phyloP scores from a whole-genome alignment of 2,888 invertebrate species.

The Melanargia galathea region DNA sequence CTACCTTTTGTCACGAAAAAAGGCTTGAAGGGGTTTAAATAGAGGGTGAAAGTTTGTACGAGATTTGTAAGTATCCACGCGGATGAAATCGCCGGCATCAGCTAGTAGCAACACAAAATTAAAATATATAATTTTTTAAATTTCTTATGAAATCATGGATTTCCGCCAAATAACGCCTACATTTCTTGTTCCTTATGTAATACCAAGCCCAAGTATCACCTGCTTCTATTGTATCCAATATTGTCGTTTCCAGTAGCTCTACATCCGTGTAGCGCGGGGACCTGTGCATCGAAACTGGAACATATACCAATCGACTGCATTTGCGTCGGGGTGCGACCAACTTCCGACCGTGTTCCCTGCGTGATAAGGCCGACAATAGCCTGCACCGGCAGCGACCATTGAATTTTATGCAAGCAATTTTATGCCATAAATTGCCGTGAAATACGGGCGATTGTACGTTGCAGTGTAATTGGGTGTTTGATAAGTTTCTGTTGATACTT shows the following conservation, averaged over 20 bases:
- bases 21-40: too few relatives aligned
- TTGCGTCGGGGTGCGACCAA: conserved; percentile 1
- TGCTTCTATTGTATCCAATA: neutral
- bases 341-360: conserved; percentile 33
- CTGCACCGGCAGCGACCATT: conserved; percentile 27
- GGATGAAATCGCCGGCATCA: too few relatives aligned
- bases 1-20: too few relatives aligned
- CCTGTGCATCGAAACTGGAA: conserved; percentile 37
- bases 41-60: too few relatives aligned
- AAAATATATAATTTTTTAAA: too few relatives aligned
- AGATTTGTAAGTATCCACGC: too few relatives aligned
- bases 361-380: conserved; percentile 33
- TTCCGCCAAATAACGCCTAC: too few relatives aligned
- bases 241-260: conserved; percentile 12
- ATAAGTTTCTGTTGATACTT: conserved; percentile 17
- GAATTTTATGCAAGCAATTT: conserved; percentile 31
- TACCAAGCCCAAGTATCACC: too few relatives aligned
- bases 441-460: conserved; percentile 30
- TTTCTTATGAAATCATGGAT: too few relatives aligned
- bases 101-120: too few relatives aligned
- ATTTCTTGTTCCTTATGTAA: too few relatives aligned
- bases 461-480: conserved; percentile 12
- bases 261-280: conserved; percentile 26
- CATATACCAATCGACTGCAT: conserved; percentile 34
- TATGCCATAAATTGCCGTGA: conserved; percentile 26